A percentile compares a stretch with the other conserved stretches of the same genome.
These are phyloP conservation scores for Tangara arthus DNA, from an alignment of 2,797 vertebrate species.

Conservation along the genomic window DNA sequence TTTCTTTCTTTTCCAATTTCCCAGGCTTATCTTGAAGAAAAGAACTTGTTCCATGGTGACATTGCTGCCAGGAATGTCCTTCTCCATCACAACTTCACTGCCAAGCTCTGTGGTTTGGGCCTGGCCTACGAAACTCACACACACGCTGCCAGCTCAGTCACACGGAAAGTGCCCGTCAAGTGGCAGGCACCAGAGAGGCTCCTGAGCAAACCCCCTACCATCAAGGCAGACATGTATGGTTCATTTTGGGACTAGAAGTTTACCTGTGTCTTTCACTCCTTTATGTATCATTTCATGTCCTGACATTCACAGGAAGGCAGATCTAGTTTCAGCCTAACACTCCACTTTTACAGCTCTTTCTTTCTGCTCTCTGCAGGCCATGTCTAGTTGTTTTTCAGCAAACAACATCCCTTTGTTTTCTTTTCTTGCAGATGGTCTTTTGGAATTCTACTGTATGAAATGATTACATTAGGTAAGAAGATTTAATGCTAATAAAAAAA, in stretches of 20 bases:
- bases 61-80: conserved; percentile 86
- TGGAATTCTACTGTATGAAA: conserved; percentile 92
- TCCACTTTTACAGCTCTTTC: neutral
- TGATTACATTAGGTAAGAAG: conserved; percentile 89
- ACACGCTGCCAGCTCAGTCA: conserved; percentile 35
- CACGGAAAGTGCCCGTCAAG: conserved; percentile 74
- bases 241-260: neutral
- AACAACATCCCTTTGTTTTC: conserved; percentile 5
- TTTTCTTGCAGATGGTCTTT: conserved; percentile 88
- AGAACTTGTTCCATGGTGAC: conserved; percentile 87
- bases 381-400: neutral
- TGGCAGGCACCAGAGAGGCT: conserved; percentile 92
- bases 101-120: conserved; percentile 86
- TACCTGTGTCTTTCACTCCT: neutral
- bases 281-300: neutral
- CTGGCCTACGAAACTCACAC: conserved; percentile 79
- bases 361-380: neutral
- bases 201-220: conserved; percentile 72
- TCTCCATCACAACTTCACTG: conserved; percentile 80
- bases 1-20: neutral
- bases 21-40: conserved; percentile 88
- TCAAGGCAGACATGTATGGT: conserved; percentile 86
- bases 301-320: neutral
- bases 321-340: neutral
- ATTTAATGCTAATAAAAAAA: neutral